Base-by-base conservation (phyloP, 92 coral and sea anemone genomes). In the Epizoanthus fatuus region DNA sequence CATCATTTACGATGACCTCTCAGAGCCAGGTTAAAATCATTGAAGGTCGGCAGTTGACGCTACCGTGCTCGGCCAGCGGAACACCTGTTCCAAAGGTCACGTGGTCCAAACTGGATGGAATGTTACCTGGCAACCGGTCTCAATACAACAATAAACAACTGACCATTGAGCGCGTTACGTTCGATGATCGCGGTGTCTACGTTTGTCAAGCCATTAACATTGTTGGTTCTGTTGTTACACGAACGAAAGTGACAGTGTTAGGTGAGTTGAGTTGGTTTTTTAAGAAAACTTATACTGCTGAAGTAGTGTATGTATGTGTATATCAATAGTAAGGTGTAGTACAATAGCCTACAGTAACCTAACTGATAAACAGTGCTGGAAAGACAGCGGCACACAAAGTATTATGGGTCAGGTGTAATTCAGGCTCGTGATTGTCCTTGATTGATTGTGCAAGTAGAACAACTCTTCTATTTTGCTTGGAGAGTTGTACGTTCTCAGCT, bases 161-260 rank as follows among this genome's bases (percentile, higher is more conserved):
- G 65, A 52, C 63, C 65, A 74, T 74, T 35, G 25, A 52, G 39
- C n/a, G 63, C 19, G 9, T 42, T 14, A 14, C 14, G 2, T 68
- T 68, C 13, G 53, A 66, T 7, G 72, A 66, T 29, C 72, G 72
- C 19, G 72, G 72, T 3, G 20, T 66, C 5, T 66, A 66, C 72
- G 15, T 16, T 3, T 66, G 72, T 15, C 44, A 14, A 38, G 72
- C 72, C 17, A 38, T 66, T 29, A 66, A 66, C 72, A 66, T 42
- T 14, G 53, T 68, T 68, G 73, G 52, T 13, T 68, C 52, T 11
- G 73, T 68, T 10, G 42, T 8, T 68, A 15, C 52, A 68, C 73
- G 32, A 68, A 42, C 73, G 1, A 68, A 68, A 22, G 51, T 68
- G 25, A 68, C 73, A 29, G 73, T 68, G 3, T 16, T 68, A 5